phyloP scores from a whole-genome alignment of 2,888 invertebrate genomes.

The Cremastinae sp. region DNA sequence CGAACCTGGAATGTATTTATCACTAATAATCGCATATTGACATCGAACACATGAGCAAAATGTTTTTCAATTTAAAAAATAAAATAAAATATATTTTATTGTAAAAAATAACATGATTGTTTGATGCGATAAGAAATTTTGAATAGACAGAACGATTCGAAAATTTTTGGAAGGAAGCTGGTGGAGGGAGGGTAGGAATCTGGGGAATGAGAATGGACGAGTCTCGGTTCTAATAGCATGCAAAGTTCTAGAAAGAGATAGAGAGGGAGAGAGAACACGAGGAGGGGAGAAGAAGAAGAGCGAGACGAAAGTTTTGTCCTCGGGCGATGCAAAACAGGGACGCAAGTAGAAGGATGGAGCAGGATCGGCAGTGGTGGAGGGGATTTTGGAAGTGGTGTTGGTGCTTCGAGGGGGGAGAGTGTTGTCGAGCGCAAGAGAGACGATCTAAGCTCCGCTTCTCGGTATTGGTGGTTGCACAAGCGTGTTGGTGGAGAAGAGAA shows the following conservation, averaged over 20 bases:
- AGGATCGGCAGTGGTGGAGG: constrained; percentile 7
- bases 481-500: constrained; percentile 76
- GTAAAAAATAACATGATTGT: neutral
- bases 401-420: constrained; percentile 66
- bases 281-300: constrained; percentile 60
- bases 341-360: constrained; percentile 45
- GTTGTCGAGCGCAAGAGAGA: constrained; percentile 65
- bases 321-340: constrained; percentile 60
- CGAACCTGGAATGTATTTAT: too few relatives aligned
- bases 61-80: too few relatives aligned
- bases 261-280: constrained; percentile 62
- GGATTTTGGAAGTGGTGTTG: constrained; percentile 34
- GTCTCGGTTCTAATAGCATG: constrained; percentile 42
- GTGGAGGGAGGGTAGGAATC: neutral
- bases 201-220: constrained; percentile 29
- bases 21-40: too few relatives aligned
- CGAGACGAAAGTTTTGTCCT: constrained; percentile 59
- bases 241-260: constrained; percentile 42
- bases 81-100: neutral
- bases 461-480: constrained; percentile 68
- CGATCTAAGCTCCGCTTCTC: constrained; percentile 53
- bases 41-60: too few relatives aligned
- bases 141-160: constrained; percentile 1
- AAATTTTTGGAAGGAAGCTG: constrained; percentile 11
- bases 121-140: neutral